These are phyloP conservation scores for Lepidochrysops patricia DNA, from an alignment of 2,888 invertebrate genomes.

Conservation along the genomic window DNA sequence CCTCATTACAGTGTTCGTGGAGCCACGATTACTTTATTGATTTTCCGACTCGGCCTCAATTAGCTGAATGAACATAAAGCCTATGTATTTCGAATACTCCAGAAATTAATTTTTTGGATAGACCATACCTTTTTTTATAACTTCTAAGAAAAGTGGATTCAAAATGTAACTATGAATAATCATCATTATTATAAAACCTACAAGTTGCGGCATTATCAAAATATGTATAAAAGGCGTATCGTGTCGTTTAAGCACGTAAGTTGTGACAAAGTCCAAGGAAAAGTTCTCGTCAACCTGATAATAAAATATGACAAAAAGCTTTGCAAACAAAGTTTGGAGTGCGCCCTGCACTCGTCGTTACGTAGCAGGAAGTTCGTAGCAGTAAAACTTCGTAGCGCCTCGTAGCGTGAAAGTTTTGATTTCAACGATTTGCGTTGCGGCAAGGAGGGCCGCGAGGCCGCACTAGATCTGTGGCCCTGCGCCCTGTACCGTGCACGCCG, in stretches of 20 bases:
- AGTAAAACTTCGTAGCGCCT: constrained; percentile 74
- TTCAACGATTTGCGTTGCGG: constrained; percentile 74
- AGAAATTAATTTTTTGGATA: no score
- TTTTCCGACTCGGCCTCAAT: not conserved
- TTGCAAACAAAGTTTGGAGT: constrained; percentile 71
- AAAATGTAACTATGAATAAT: no score
- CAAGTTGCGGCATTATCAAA: not conserved
- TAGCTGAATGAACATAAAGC: not conserved
- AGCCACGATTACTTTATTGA: not conserved
- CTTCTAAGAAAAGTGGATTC: no score
- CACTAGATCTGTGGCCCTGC: constrained; percentile 59
- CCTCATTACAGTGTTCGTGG: not conserved
- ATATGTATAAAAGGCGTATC: not conserved
- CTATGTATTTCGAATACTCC: not conserved
- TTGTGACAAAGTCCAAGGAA: constrained; percentile 19
- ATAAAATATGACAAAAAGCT: constrained; percentile 71
- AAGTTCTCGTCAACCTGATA: constrained; percentile 59
- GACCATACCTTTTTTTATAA: no score
- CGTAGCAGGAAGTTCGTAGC: constrained; percentile 75
- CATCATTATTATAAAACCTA: not conserved
- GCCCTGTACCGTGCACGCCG: constrained; percentile 32
- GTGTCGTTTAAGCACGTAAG: constrained; percentile 18
- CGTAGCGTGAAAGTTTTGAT: constrained; percentile 75
- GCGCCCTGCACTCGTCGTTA: constrained; percentile 57
- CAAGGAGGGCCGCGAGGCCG: constrained; percentile 66